Evolutionary conservation across 2,888 invertebrate species (phyloP), one percentile per base, ranked within the genome.

Genomic region (Tridacna gigas): DNA sequence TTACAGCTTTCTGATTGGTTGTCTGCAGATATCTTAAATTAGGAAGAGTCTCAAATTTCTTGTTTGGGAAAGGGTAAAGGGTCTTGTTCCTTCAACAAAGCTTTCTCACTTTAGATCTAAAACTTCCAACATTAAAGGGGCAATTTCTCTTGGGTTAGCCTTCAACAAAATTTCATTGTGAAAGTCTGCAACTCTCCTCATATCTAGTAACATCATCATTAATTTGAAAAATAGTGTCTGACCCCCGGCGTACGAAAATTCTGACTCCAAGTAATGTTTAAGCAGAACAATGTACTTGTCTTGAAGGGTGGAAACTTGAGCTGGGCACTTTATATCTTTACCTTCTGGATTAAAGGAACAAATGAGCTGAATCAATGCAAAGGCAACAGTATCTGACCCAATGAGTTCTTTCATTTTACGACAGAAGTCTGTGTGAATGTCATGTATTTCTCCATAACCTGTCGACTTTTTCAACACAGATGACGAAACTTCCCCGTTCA

Each of bases 111-210:
- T 93, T 85, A 99, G 96, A 95, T 99, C 98, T 92, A 99, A 98
- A 93, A 99, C 98, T 96, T 99, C 99, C 94, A 98, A 97, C 69
- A 99, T 96, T 60, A 99, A 95, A 0, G 99, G 99, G 92, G 98
- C 98, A 67, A 99, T 97, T 93, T 97, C 97, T 83, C 97, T 96
- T 48, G 99, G 98, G 96, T 99, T 98, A 0, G 98, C 97, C 95
- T 98, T 97, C 45, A 99, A 96, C 94, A 98, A 98, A 7, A 98
- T 97, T 61, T 97, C 97, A 13, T 98, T 97, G n/a, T 98, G 97
- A 91, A 97, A 97, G 91, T 98, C 98, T 83, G 98, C 98, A 77
- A 99, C 96, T 92, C 97, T 97, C 89, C 98, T 97, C 28, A 99
- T 96, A 93, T 99, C 98, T 45, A 97, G 96, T 90, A 99, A 97